Percentiles rank a stretch among this genome's conserved stretches.
These are phyloP conservation scores for Porites evermanni DNA, from an alignment of 92 coral and sea anemone species.

Conservation along the genomic window DNA sequence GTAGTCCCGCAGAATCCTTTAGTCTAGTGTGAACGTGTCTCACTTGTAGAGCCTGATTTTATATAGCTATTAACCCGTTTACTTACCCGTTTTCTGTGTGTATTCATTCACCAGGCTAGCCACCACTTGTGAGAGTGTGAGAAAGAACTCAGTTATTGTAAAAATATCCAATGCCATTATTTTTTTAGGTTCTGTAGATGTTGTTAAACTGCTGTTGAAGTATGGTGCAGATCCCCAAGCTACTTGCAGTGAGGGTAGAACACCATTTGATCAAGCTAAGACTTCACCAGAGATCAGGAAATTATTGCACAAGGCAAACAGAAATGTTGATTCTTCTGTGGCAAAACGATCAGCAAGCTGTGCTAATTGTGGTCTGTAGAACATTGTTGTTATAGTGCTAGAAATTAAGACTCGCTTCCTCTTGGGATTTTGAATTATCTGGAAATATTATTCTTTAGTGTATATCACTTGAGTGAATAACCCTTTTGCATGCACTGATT, in stretches of 20 bases:
- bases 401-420: background rate
- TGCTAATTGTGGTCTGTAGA: conserved; percentile 65
- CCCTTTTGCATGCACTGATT: too few species aligned
- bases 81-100: too few species aligned
- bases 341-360: conserved; percentile 49
- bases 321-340: conserved; percentile 36
- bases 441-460: too few species aligned
- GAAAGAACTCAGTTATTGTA: too few species aligned
- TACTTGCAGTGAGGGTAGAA: conserved; percentile 51
- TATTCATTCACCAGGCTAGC: too few species aligned
- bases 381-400: background rate
- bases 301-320: conserved; percentile 54
- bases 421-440: too few species aligned
- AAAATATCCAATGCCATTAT: background rate
- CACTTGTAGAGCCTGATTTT: too few species aligned
- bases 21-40: too few species aligned
- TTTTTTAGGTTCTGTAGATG: conserved; percentile 42
- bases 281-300: conserved; percentile 34
- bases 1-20: too few species aligned
- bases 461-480: too few species aligned
- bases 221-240: conserved; percentile 70
- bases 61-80: too few species aligned
- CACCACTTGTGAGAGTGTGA: too few species aligned
- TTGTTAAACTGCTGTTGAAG: conserved; percentile 58
- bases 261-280: conserved; percentile 66